Conservation (phyloP, 1,140 invertebrate species). For the Drosophila fuyamai region DNA sequence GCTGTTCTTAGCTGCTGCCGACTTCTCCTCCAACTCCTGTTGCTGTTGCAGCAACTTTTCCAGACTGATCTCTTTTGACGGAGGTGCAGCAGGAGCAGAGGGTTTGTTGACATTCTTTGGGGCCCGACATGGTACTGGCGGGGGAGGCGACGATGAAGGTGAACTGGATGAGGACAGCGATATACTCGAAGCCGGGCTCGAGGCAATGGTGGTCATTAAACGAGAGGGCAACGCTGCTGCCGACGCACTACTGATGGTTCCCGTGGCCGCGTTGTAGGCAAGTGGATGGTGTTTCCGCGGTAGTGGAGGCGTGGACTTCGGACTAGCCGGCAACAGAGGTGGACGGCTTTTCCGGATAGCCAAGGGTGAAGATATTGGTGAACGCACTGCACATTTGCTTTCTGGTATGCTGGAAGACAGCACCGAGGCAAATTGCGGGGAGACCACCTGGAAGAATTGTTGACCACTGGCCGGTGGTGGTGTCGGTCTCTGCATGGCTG, state of each 20-base stretch:
- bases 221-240: constrained; percentile 53
- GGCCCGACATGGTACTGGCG: constrained; percentile 72
- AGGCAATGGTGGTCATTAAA: constrained; percentile 65
- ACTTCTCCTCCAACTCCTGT: constrained; percentile 73
- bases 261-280: constrained; percentile 74
- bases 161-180: constrained; percentile 79
- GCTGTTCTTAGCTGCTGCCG: constrained; percentile 65
- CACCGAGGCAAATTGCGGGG: constrained; percentile 77
- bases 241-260: constrained; percentile 59
- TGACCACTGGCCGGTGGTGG: constrained; percentile 56
- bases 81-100: background rate
- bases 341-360: constrained; percentile 67
- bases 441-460: constrained; percentile 74
- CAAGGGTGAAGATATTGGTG: constrained; percentile 74
- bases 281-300: constrained; percentile 72
- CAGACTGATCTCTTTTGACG: constrained; percentile 55
- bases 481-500: constrained; percentile 58
- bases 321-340: constrained; percentile 63
- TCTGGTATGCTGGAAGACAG: constrained; percentile 70
- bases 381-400: constrained; percentile 63
- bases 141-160: constrained; percentile 75
- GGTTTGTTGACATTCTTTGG: constrained; percentile 53
- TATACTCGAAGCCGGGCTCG: constrained; percentile 72
- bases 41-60: constrained; percentile 76
- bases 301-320: constrained; percentile 78